Base-by-base conservation (phyloP, 2,113 vertebrate genomes). In the Takifugu bimaculatus region DNA sequence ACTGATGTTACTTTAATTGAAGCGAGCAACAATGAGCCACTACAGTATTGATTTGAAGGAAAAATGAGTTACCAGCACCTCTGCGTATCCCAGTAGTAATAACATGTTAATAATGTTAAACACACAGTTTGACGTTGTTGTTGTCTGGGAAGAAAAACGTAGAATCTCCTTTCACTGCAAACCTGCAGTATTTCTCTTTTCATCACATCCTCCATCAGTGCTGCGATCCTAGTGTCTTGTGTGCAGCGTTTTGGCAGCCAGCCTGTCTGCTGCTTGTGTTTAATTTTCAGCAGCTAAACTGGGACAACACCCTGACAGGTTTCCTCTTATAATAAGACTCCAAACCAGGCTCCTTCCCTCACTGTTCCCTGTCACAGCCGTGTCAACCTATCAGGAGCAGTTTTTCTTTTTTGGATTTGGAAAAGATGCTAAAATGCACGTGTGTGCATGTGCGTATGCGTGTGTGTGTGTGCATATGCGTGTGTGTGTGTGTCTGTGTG, bases 291-390 rank as follows among this genome's bases (percentile, higher is more conserved):
- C 27, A 74, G 75, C 66, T 82, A 84, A 85, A 85, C 78, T 72
- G 72, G 72, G 63, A 44, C 67, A 81, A 84, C 83, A 84, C 79
- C 74, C 81, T 85, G 85, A 85, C 85, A 87, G 81, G 63, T 72
- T 85, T 78, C 68, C 75, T 50, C 61, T 77, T 82, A 67, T 84
- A 87, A 84, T 82, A 82, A 82, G 77, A 84, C 73, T 78, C 69
- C 67, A 65, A 82, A 84, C 64, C 72, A 79, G 72, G 75, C 75
- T 82, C 63, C 77, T 64, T 80, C 72, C 71, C 73, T 72, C 75
- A 74, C 65, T 58, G 52, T 78, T 66, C 64, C 75, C 81, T 79
- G 79, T 85, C 85, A 85, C 70, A 51, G 68, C 83, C 68, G 57
- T 80, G 79, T 82, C 82, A 78, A 65, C 64, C 82, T 73, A 82